Conservation (phyloP, 2,797 vertebrate species). For the Lycodopsis pacificus region DNA sequence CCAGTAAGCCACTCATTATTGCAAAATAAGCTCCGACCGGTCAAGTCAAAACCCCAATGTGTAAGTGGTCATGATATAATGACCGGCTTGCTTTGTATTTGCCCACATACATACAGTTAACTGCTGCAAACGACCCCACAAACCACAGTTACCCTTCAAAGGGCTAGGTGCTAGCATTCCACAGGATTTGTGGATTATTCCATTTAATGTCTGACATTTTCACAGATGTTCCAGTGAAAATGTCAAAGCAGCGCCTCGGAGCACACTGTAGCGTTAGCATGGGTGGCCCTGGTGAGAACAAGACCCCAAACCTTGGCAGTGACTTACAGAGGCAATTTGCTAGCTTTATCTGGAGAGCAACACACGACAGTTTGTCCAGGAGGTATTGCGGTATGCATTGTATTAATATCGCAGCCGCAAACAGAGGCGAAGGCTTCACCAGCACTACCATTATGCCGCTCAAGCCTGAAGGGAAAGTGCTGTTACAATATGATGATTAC, state of each 20-base stretch:
- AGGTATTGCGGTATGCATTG: slow-evolving; percentile 8
- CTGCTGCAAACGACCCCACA: slow-evolving; percentile 12
- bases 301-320: slow-evolving; percentile 15
- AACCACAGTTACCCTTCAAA: slow-evolving; percentile 29
- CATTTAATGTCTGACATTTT: slow-evolving; percentile 42
- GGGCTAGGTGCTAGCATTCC: slow-evolving; percentile 32
- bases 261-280: slow-evolving; percentile 6
- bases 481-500: slow-evolving; percentile 62
- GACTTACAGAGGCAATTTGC: slow-evolving; percentile 14
- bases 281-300: background rate
- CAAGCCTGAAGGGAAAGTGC: slow-evolving; percentile 23
- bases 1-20: slow-evolving; percentile 21
- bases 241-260: slow-evolving; percentile 41
- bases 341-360: slow-evolving; percentile 33
- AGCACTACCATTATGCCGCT: slow-evolving; percentile 25
- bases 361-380: slow-evolving; percentile 11
- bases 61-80: slow-evolving; percentile 30
- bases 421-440: slow-evolving; percentile 22
- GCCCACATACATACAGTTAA: slow-evolving; percentile 9
- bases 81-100: slow-evolving; percentile 33
- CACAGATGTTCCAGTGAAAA: slow-evolving; percentile 29
- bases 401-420: slow-evolving; percentile 41
- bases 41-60: slow-evolving; percentile 11
- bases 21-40: slow-evolving; percentile 27
- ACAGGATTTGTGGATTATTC: slow-evolving; percentile 36